Percentiles rank a stretch among this genome's conserved stretches.
Evolutionary conservation across 2,888 invertebrate species (phyloP).

Genomic region (Myopa testacea): DNA sequence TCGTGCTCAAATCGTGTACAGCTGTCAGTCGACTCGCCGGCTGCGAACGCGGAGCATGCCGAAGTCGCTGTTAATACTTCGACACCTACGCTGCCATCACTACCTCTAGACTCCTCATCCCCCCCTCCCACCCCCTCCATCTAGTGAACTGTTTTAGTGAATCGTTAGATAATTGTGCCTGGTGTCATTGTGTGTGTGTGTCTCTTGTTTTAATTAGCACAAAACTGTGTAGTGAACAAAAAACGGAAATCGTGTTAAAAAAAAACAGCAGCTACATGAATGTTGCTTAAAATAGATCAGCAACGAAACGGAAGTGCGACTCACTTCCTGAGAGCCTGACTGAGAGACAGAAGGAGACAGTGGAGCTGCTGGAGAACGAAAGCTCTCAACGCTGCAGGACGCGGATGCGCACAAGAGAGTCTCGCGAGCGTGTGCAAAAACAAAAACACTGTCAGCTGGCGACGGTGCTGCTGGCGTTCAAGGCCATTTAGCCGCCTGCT

Average conservation of each 20-base stretch:
- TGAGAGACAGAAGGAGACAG: conserved; percentile 17
- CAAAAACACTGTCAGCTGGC: not conserved
- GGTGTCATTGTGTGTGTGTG: too few relatives aligned
- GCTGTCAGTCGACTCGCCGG: conserved; percentile 3
- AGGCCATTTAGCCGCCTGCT: conserved; percentile 33
- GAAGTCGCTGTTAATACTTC: not conserved
- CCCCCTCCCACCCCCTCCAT: not conserved
- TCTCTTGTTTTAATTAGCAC: not conserved
- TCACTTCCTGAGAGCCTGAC: conserved; percentile 1
- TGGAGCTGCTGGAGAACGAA: not conserved
- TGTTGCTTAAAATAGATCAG: conserved; percentile 3
- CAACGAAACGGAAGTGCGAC: not conserved
- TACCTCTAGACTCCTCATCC: not conserved
- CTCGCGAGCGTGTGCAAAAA: not conserved
- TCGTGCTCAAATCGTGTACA: conserved; percentile 3
- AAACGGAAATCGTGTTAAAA: not conserved
- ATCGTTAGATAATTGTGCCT: too few relatives aligned
- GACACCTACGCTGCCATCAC: not conserved
- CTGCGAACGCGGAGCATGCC: not conserved
- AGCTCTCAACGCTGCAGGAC: not conserved
- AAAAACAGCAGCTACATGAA: too few relatives aligned
- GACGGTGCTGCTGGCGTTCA: conserved; percentile 21
- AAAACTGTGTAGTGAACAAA: not conserved
- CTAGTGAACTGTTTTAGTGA: too few relatives aligned
- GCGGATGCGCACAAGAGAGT: not conserved